phyloP scores from a whole-genome alignment of 2,888 invertebrate genomes.

The Lepidochrysops patricia region DNA sequence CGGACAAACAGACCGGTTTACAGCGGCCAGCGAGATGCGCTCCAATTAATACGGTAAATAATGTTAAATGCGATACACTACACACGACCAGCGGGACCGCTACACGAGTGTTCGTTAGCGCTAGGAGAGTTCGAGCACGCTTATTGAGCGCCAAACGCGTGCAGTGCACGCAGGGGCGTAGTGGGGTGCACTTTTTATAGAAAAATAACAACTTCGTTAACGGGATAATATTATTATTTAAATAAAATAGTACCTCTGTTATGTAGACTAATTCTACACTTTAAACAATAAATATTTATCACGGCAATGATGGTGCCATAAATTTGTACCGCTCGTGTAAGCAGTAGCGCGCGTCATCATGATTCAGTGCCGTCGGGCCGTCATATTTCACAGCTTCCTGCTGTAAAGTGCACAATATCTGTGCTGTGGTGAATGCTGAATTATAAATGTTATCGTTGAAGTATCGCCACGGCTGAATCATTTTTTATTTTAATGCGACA shows the following conservation, averaged over 20 bases:
- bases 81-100: background rate
- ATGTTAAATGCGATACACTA: background rate
- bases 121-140: background rate
- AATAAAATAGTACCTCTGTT: too few relatives aligned
- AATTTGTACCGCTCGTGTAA: background rate
- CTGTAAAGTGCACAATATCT: background rate
- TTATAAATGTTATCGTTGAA: background rate
- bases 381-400: background rate
- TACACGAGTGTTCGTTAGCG: background rate
- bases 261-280: background rate
- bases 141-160: background rate
- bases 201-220: background rate
- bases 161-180: background rate
- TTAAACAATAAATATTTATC: background rate
- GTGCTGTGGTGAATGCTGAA: background rate
- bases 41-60: background rate
- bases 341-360: background rate
- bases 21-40: background rate
- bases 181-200: background rate
- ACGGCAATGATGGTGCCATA: background rate
- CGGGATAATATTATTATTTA: background rate
- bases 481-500: conserved; percentile 3
- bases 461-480: background rate
- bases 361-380: background rate
- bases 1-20: background rate